Percentiles rank a stretch among this genome's conserved stretches.
phyloP scores from a whole-genome alignment of 2,113 vertebrate genomes.

The Crotalus horridus region DNA sequence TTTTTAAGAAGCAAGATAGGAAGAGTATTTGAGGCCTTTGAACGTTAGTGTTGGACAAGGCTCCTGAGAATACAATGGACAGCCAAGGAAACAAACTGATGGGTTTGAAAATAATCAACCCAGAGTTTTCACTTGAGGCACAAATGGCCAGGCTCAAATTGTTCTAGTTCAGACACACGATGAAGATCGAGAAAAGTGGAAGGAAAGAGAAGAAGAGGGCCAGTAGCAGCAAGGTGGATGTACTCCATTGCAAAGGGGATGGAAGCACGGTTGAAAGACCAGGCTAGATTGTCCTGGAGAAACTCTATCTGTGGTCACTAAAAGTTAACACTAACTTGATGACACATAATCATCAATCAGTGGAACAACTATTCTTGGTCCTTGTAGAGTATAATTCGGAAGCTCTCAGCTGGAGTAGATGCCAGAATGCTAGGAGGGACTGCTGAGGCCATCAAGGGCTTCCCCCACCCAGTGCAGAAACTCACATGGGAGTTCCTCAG shows the following conservation, averaged over 20 bases:
- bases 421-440: not conserved
- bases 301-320: not conserved
- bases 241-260: not conserved
- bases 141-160: too few relatives aligned
- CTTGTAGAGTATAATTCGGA: not conserved
- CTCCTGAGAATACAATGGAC: not conserved
- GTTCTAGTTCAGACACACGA: too few relatives aligned
- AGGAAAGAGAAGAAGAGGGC: not conserved
- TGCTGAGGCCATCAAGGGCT: not conserved
- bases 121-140: too few relatives aligned
- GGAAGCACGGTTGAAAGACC: not conserved
- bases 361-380: not conserved
- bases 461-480: not conserved
- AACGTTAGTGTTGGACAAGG: not conserved
- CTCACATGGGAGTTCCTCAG: not conserved
- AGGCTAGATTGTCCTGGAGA: not conserved
- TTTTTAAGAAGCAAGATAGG: not conserved
- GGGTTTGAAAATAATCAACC: not conserved
- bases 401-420: not conserved
- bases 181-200: not conserved
- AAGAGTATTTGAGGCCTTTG: not conserved
- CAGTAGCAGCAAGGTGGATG: not conserved
- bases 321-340: not conserved
- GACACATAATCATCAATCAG: not conserved
- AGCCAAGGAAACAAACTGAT: not conserved